Conservation (phyloP, 2,888 invertebrate species). For the Aproaerema taeniolella region DNA sequence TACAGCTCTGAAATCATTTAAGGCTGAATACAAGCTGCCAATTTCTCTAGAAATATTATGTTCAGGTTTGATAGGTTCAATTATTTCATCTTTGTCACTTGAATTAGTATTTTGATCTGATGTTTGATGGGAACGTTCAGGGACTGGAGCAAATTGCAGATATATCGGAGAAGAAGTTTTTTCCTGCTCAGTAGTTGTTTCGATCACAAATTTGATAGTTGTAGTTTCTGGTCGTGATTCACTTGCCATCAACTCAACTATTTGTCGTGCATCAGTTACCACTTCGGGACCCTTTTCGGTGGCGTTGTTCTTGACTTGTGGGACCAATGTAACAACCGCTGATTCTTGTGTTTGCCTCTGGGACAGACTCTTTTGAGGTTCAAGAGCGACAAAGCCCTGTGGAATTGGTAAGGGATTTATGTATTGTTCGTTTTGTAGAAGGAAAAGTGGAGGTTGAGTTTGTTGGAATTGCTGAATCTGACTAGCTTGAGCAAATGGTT, state of each 20-base stretch:
- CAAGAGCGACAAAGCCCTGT: slow-evolving; percentile 37
- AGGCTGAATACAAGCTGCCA: slow-evolving; percentile 73
- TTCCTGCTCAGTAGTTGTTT: slow-evolving; percentile 40
- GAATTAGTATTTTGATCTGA: too few species aligned
- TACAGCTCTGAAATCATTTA: slow-evolving; percentile 80
- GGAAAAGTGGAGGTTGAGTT: slow-evolving; percentile 30
- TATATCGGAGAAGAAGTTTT: slow-evolving; percentile 64
- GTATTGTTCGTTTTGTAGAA: slow-evolving; percentile 49
- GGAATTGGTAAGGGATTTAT: slow-evolving; percentile 39
- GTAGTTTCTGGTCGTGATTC: slow-evolving; percentile 48
- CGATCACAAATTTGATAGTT: slow-evolving; percentile 47
- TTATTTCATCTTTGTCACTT: too few species aligned
- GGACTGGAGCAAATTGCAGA: slow-evolving; percentile 70
- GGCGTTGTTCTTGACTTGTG: slow-evolving; percentile 40
- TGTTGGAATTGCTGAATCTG: slow-evolving; percentile 1
- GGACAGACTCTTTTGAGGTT: slow-evolving; percentile 45
- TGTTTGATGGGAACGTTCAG: slow-evolving; percentile 31
- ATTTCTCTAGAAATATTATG: too few species aligned
- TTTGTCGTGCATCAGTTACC: slow-evolving; percentile 38
- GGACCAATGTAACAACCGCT: slow-evolving; percentile 43
- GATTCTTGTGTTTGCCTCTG: slow-evolving; percentile 61
- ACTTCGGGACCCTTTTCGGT: slow-evolving; percentile 42
- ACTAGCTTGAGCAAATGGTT: slow-evolving; percentile 1
- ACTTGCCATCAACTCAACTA: slow-evolving; percentile 36
- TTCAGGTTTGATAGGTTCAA: too few species aligned